These are phyloP conservation scores for Sarcophaga subvicina DNA, from an alignment of 2,888 invertebrate genomes.

Conservation along the genomic window DNA sequence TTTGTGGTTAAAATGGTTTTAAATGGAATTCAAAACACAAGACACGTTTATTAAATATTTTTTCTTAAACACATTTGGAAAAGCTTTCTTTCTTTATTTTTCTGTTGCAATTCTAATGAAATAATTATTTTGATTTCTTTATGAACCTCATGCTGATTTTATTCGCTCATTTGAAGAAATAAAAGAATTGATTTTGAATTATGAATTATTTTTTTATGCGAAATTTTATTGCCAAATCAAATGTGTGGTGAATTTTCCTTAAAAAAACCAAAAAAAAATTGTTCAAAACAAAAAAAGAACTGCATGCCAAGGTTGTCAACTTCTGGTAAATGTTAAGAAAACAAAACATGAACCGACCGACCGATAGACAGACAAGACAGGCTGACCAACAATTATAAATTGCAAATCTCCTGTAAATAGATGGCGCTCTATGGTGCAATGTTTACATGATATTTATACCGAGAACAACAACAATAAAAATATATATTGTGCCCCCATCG, in stretches of 20 bases:
- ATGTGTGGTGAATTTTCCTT: slow-evolving; percentile 20
- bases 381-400: slow-evolving; percentile 70
- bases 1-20: not conserved
- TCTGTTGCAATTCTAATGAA: slow-evolving; percentile 15
- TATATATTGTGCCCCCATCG: slow-evolving; percentile 62
- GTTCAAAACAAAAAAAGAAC: slow-evolving; percentile 29
- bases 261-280: slow-evolving; percentile 26
- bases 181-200: slow-evolving; percentile 8
- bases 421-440: slow-evolving; percentile 62
- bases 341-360: slow-evolving; percentile 40
- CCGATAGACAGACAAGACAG: slow-evolving; percentile 70
- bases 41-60: too few relatives aligned
- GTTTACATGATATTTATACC: slow-evolving; percentile 52
- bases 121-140: slow-evolving; percentile 36
- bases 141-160: slow-evolving; percentile 47
- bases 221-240: not conserved
- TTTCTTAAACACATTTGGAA: too few relatives aligned
- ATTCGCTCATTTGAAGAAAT: slow-evolving; percentile 23
- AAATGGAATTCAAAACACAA: too few relatives aligned
- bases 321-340: slow-evolving; percentile 53
- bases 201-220: not conserved
- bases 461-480: slow-evolving; percentile 12
- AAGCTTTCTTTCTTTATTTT: too few relatives aligned
- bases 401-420: slow-evolving; percentile 26
- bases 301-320: slow-evolving; percentile 69